Percentiles rank a stretch among this genome's conserved stretches.
phyloP scores from a whole-genome alignment of 2,113 vertebrate species.

The Archilochus colubris region DNA sequence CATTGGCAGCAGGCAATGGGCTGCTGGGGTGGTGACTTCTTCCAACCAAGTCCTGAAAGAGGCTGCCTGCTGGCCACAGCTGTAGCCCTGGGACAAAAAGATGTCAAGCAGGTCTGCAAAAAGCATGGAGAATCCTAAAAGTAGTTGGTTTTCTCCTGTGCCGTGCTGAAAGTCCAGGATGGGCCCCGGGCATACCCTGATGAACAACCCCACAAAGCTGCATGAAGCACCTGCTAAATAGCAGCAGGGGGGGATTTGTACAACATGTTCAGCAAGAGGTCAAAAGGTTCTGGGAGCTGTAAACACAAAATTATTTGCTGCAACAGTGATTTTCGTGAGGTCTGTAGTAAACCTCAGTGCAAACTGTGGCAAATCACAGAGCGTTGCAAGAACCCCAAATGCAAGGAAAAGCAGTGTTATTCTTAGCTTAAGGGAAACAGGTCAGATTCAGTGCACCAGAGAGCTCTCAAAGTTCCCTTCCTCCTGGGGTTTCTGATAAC shows the following conservation, averaged over 20 bases:
- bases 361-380: rapidly evolving
- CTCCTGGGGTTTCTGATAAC: neutral
- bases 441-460: neutral
- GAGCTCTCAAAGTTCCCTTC: neutral
- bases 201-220: neutral
- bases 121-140: neutral
- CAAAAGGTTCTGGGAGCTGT: neutral
- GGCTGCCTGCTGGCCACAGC: neutral
- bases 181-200: neutral
- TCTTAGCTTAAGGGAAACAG: neutral
- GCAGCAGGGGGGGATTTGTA: neutral
- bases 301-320: neutral
- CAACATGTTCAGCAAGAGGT: neutral
- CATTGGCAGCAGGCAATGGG: neutral
- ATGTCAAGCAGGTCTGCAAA: neutral
- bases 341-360: neutral
- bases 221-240: neutral
- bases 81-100: neutral
- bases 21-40: neutral
- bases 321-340: neutral
- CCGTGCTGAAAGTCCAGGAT: rapidly evolving
- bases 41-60: neutral
- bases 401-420: rapidly evolving
- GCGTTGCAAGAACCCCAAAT: neutral
- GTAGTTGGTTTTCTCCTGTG: neutral